Evolutionary conservation across 2,113 vertebrate genomes (phyloP), one percentile per base, ranked within the genome.

Genomic region (Dinomys branickii): DNA sequence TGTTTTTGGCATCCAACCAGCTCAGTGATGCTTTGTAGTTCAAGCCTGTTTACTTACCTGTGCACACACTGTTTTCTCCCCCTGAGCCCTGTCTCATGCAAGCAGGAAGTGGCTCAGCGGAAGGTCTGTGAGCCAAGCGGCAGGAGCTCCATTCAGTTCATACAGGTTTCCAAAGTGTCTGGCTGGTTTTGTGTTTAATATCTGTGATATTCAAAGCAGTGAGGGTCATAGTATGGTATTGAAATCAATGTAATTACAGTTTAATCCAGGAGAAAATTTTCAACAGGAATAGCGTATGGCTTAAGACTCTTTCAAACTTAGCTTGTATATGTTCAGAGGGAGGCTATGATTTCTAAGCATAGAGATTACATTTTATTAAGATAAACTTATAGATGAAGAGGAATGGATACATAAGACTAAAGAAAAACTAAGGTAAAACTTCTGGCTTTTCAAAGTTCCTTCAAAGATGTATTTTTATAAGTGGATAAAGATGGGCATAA

Each of bases 231-330:
- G 35, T 20, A 52, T 20, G 30, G 17, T 83, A 85, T 82, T 52
- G 52, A 80, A 80, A 73, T 80, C 67, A 86, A 50, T 85, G 13
- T 26, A 85, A 75, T 59, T 81, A 81, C 3, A 75, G 67, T 59
- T 75, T 95, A 50, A 89, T 47, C 22, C 65, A 89, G 63, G 22
- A 52, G n/a, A 89, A 83, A 87, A 6, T 75, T 73, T 89, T 94
- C 50, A 83, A 56, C 4, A 83, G 24, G 41, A 63, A 47, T 14
- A 69, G 16, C 4, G 69, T 54, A 54, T 47, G 52, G n/a, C 26
- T 44, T 78, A 90, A 93, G 24, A 86, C 85, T 11, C 65, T 91
- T 88, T 95, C 38, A 63, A 85, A 90, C 19, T 69, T 85, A 77
- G 67, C 78, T 54, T 81, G n/a, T n/a, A 47, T 59, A 28, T 88